Conservation (phyloP, 2,888 invertebrate species). For the Pediacus dermestoides region DNA sequence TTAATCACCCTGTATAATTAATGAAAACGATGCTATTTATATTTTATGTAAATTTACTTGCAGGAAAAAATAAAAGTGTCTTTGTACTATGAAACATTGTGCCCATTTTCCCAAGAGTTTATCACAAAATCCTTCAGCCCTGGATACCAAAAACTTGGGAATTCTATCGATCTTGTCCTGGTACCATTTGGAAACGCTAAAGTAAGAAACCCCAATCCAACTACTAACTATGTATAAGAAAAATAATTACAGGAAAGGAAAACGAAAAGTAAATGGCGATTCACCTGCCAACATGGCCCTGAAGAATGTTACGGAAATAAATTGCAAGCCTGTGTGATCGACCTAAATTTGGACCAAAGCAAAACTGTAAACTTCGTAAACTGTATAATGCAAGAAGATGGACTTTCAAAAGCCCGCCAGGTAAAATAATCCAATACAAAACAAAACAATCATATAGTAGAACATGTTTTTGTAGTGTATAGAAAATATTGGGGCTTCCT, state of each 20-base stretch:
- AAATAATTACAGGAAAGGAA: conserved; percentile 4
- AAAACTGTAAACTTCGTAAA: not conserved
- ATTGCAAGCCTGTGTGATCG: conserved; percentile 49
- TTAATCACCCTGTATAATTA: too few relatives aligned
- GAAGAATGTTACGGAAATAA: conserved; percentile 53
- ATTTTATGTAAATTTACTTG: too few relatives aligned
- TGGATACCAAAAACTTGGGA: conserved; percentile 15
- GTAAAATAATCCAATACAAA: too few relatives aligned
- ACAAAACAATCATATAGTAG: too few relatives aligned
- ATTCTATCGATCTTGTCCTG: conserved; percentile 9
- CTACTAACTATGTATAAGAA: not conserved
- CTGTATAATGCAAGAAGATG: conserved; percentile 4
- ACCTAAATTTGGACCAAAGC: conserved; percentile 19
- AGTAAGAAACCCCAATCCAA: conserved; percentile 1
- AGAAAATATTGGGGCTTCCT: too few relatives aligned
- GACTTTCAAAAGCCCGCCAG: not conserved
- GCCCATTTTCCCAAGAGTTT: conserved; percentile 52
- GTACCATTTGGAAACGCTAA: conserved; percentile 20
- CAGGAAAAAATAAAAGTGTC: conserved; percentile 47
- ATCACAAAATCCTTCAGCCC: conserved; percentile 49
- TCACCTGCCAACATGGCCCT: conserved; percentile 51
- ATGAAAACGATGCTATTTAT: too few relatives aligned
- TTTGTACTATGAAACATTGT: conserved; percentile 55
- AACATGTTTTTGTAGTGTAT: too few relatives aligned
- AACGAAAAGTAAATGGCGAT: conserved; percentile 16